phyloP scores from a whole-genome alignment of 2,888 invertebrate species.

The Lepidocyrtoides sp. region DNA sequence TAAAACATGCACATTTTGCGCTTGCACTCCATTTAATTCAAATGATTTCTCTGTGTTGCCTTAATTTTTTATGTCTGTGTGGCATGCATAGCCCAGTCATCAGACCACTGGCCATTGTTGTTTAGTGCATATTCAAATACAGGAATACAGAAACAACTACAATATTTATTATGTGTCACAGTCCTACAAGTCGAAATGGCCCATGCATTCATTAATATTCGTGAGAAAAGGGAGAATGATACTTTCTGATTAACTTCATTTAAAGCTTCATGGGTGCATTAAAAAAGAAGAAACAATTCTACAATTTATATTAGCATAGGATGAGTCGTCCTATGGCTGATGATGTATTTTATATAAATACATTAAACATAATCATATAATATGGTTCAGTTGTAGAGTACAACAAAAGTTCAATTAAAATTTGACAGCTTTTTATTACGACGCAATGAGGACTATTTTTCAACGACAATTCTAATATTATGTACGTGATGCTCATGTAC shows the following conservation, averaged over 20 bases:
- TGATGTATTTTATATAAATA: no score
- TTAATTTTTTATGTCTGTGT: constrained; percentile 27
- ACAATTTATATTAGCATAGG: no score
- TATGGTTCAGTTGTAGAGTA: constrained; percentile 2
- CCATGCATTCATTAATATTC: no score
- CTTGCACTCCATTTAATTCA: constrained; percentile 9
- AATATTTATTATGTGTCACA: no score
- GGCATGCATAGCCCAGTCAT: neutral
- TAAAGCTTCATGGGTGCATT: no score
- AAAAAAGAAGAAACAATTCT: no score
- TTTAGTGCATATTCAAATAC: no score
- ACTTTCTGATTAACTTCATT: no score
- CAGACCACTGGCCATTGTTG: neutral
- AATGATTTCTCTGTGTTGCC: neutral
- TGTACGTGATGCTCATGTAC: neutral
- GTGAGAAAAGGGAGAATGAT: no score
- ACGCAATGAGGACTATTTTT: neutral
- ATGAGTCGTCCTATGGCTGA: no score
- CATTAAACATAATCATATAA: neutral
- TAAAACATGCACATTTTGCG: neutral
- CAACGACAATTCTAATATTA: neutral
- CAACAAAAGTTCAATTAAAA: neutral
- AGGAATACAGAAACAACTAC: no score
- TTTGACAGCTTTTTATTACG: neutral
- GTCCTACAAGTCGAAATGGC: no score